Conservation (phyloP, 2,888 invertebrate genomes). For the Rambutsinella grinnellia region DNA sequence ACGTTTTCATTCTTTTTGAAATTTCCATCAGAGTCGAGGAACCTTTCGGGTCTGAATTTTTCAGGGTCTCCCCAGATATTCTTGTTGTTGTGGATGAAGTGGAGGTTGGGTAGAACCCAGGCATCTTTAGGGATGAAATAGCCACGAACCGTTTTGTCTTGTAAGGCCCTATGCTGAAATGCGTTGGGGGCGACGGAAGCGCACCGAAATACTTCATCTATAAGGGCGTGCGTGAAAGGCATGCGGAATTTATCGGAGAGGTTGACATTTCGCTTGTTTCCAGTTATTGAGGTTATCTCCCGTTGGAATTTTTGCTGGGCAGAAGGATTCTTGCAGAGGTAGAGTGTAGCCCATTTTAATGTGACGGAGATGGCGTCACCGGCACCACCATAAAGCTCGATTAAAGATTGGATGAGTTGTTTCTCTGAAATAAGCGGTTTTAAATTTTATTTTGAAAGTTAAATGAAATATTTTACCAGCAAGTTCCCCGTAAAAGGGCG, state of each 20-base stretch:
- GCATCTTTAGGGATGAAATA: conserved; percentile 43
- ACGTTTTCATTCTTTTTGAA: conserved; percentile 58
- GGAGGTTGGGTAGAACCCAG: conserved; percentile 11
- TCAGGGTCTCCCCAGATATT: conserved; percentile 26
- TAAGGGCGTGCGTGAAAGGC: conserved; percentile 76
- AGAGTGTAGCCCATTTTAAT: not conserved
- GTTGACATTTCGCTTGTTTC: not conserved
- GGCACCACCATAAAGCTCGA: conserved; percentile 32
- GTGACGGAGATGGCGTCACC: not conserved
- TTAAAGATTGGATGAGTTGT: not conserved
- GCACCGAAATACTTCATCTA: conserved; percentile 75
- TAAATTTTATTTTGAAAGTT: too few relatives aligned
- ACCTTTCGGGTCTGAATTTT: conserved; percentile 37
- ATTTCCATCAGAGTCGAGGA: conserved; percentile 40
- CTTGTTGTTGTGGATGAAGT: conserved; percentile 1
- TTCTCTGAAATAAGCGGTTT: conserved; percentile 27
- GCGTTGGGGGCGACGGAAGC: conserved; percentile 76
- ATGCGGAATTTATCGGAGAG: conserved; percentile 69
- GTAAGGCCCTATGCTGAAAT: conserved; percentile 73
- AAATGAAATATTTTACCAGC: conserved; percentile 14
- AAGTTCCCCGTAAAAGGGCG: conserved; percentile 19
- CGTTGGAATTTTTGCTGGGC: not conserved
- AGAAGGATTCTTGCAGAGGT: not conserved
- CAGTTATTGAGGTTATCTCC: conserved; percentile 8
- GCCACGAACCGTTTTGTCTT: conserved; percentile 69